Evolutionary conservation across 2,888 invertebrate genomes (phyloP).

Genomic region (Petrolisthes manimaculis): DNA sequence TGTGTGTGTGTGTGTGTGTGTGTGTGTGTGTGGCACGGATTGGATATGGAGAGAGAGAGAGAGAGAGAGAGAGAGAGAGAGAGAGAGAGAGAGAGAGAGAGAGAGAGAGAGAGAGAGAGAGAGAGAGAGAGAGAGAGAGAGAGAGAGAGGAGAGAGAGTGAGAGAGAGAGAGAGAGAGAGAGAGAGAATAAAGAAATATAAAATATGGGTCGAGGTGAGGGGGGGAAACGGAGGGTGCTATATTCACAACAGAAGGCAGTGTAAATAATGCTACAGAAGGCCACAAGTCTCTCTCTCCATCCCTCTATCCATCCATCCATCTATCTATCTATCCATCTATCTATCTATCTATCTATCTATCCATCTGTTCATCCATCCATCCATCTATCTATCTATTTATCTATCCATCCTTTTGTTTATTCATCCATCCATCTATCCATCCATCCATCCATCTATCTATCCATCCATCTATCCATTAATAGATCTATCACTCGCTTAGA

Average conservation of each 20-base stretch:
- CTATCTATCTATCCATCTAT: no score
- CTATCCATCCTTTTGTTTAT: no score
- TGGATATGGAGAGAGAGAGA: not conserved
- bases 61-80: not conserved
- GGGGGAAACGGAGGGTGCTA: not conserved
- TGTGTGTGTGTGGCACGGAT: not conserved
- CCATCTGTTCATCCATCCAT: no score
- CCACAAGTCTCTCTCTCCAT: no score
- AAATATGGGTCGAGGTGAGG: not conserved
- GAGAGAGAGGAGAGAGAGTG: not conserved
- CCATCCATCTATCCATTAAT: no score
- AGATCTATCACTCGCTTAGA: no score
- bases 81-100: not conserved
- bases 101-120: not conserved
- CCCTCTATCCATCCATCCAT: no score
- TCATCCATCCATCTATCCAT: no score
- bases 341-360: no score
- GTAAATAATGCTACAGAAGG: not conserved
- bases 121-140: not conserved
- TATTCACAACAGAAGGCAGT: not conserved
- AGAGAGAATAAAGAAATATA: not conserved
- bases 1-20: not conserved
- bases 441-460: no score
- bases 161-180: not conserved
- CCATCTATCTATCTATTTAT: no score